Base-by-base conservation (phyloP, 2,797 vertebrate genomes). In the Avahi laniger region DNA sequence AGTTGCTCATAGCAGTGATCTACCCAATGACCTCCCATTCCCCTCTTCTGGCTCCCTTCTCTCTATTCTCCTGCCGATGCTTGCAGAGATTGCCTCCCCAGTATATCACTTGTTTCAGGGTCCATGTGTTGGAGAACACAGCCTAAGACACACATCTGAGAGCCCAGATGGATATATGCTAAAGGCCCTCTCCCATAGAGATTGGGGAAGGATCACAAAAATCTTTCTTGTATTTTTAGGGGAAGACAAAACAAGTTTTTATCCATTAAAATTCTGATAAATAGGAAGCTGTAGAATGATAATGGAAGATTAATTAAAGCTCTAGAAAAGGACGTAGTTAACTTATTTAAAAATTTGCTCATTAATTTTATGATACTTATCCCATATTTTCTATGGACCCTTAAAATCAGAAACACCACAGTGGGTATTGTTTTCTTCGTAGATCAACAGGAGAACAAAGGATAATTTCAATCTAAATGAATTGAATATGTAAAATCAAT, bases 271-370 rank as follows among this genome's bases (percentile, higher is more conserved):
- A 13, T 43, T 82, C 15, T 65, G 28, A 89, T 87, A 92, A 85
- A 63, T 75, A 92, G 24, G 80, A 87, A 88, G n/a, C 67, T 78
- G 2, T 81, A 46, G 50, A 87, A 85, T 78, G 65, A 65, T 59
- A 86, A 69, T 14, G 54, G 48, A 90, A 91, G 57, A 93, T 89
- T 95, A 92, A 91, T 57, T 26, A 35, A 52, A 63, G 28, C 52
- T 85, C 81, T 92, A 86, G 78, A 82, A 92, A 92, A 92, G 63
- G 84, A 94, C 87, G 94, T 85, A 93, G 89, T 91, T 82, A 93
- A 95, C 54, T 83, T 82, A 91, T 54, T 65, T 73, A 48, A 95
- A 95, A 78, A 95, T 52, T 54, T 85, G 5, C 48, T 93, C 48
- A 82, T 94, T 85, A 70, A 94, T 94, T 50, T 94, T 80, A 93